Base-by-base conservation (phyloP, 2,888 invertebrate species). In the Drosophila niveifrons region DNA sequence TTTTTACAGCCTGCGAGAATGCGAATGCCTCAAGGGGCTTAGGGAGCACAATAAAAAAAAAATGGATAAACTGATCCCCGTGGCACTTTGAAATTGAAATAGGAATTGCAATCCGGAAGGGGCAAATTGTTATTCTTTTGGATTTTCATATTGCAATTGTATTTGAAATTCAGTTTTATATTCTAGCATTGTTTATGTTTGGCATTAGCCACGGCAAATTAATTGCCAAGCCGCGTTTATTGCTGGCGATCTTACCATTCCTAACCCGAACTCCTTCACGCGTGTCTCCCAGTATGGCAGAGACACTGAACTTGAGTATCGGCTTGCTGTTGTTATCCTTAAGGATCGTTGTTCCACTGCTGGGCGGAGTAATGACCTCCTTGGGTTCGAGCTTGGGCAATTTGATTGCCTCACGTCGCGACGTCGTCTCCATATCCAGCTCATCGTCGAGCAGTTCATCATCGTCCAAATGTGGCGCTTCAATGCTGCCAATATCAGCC, bases 241-340 rank as follows among this genome's bases (percentile, higher is more conserved):
- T 76, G 72, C 62, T 87, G 75, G 72, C 62, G 53, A 52, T 18
- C 90, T 93, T 90, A 93, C 93, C 93, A 89, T 93, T 93, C 77
- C 93, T 86, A 62, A 93, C 93, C 77, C 92, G 90, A 36, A 92
- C 92, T 78, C 92, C 92, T 73, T 93, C 93, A 10, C 93, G 91
- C 36, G 92, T 93, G 78, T 93, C 93, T 57, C 97, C 97, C 86
- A 98, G 93, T 83, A 98, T 98, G 48, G 97, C 97, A 94, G 96
- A 97, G 75, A 98, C 97, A 94, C 97, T 97, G 93, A 98, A 98
- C 93, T 97, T 97, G 86, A 97, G 94, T 90, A 96, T 94, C 17
- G 97, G 97, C 89, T 97, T 97, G 87, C 93, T 94, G 62, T 75
- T 91, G 75, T 78, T 91, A 82, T 92, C 93, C 89, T 93, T 93